Percentiles rank a stretch among this genome's conserved stretches.
These are phyloP conservation scores for Ondatra zibethicus DNA, from an alignment of 2,113 vertebrate genomes.

Conservation along the genomic window DNA sequence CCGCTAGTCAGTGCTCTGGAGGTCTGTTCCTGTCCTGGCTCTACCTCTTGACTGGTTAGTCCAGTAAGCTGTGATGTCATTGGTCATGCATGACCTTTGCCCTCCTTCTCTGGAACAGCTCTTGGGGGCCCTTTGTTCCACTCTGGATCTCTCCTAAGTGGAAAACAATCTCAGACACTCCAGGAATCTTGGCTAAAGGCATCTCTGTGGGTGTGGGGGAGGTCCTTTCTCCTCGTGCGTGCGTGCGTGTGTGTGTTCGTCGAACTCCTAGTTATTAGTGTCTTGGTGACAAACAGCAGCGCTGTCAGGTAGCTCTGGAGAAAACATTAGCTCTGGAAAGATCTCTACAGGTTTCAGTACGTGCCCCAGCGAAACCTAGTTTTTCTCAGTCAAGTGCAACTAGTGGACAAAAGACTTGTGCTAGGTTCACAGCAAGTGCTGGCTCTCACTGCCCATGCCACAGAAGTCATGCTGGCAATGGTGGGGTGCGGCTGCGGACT, in stretches of 20 bases:
- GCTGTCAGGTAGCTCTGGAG: not conserved
- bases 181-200: not conserved
- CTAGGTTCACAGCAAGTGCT: not conserved
- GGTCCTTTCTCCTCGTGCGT: not conserved
- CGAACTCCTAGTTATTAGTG: not conserved
- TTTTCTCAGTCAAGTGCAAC: not conserved
- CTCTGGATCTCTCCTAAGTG: not conserved
- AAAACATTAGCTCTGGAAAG: not conserved
- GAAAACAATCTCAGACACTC: not conserved
- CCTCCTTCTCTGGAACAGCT: accelerated
- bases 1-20: too few relatives aligned
- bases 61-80: not conserved
- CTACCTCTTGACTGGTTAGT: not conserved
- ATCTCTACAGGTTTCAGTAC: not conserved
- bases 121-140: not conserved
- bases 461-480: not conserved
- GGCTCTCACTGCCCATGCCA: not conserved
- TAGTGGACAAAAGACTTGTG: not conserved
- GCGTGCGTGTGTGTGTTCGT: too few relatives aligned
- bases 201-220: not conserved
- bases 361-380: too few relatives aligned
- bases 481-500: too few relatives aligned
- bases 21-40: not conserved
- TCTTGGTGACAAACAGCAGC: not conserved
- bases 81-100: not conserved